phyloP scores from a whole-genome alignment of 1,140 invertebrate species.

The Mercenaria mercenaria region DNA sequence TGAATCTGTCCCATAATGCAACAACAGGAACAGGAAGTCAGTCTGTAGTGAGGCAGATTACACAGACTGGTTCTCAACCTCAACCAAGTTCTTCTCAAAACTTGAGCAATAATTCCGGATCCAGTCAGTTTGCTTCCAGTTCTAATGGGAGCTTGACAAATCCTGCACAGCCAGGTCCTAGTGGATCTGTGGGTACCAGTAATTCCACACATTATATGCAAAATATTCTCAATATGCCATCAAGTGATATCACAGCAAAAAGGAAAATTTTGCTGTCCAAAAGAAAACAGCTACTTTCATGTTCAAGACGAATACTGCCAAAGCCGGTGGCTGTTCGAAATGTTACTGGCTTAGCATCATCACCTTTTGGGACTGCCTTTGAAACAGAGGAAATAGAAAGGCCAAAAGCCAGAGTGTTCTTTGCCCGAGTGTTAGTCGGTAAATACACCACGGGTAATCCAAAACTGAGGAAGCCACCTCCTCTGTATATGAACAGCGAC shows the following conservation, averaged over 20 bases:
- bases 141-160: not conserved
- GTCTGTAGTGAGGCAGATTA: not conserved
- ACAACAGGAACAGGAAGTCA: not conserved
- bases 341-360: not conserved
- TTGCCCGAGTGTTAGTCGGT: slow-evolving; percentile 74
- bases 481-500: slow-evolving; percentile 50
- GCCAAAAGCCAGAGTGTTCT: slow-evolving; percentile 66
- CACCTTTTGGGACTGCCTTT: slow-evolving; percentile 11
- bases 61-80: not conserved
- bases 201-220: not conserved
- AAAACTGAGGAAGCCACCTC: slow-evolving; percentile 57
- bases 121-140: slow-evolving; percentile 27
- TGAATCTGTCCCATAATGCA: slow-evolving; percentile 48
- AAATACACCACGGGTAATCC: slow-evolving; percentile 29
- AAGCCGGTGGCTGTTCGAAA: slow-evolving; percentile 26
- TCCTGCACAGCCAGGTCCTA: slow-evolving; percentile 3
- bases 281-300: not conserved
- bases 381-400: not conserved
- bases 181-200: not conserved
- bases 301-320: not conserved
- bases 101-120: not conserved
- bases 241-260: not conserved
- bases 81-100: not conserved
- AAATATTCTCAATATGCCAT: not conserved
- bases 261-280: not conserved